Conservation (phyloP, 1,140 invertebrate species). For the Lordiphosa clarofinis region DNA sequence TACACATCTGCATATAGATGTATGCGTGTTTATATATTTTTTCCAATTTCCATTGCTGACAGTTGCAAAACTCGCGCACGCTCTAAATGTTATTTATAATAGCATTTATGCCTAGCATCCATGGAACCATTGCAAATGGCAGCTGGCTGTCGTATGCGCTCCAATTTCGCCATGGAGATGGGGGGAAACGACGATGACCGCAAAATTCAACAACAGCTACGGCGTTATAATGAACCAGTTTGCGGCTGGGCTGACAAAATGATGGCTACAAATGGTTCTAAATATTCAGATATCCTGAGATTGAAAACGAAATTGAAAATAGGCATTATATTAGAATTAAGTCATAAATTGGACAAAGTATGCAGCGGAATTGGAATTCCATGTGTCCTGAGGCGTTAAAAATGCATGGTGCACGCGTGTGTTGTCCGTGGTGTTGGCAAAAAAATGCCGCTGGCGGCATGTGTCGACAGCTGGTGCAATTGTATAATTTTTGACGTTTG, state of each 20-base stretch:
- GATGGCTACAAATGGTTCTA: constrained; percentile 20
- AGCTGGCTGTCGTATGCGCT: constrained; percentile 48
- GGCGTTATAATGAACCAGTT: constrained; percentile 68
- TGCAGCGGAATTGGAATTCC: constrained; percentile 6
- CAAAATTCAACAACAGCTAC: constrained; percentile 66
- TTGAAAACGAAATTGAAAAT: constrained; percentile 61
- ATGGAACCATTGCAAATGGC: constrained; percentile 66
- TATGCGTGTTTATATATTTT: constrained; percentile 9
- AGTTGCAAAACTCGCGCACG: constrained; percentile 61
- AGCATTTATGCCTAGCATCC: constrained; percentile 69
- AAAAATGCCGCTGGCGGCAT: constrained; percentile 55
- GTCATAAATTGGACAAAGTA: constrained; percentile 47
- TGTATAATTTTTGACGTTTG: constrained; percentile 60
- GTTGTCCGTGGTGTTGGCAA: constrained; percentile 39
- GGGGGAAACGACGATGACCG: constrained; percentile 25
- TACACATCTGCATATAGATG: constrained; percentile 1
- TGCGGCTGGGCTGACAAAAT: constrained; percentile 26
- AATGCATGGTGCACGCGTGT: constrained; percentile 44
- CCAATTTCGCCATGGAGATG: constrained; percentile 43
- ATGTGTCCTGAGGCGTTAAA: constrained; percentile 58
- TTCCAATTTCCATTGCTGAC: constrained; percentile 73
- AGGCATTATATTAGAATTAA: constrained; percentile 70
- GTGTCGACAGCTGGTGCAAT: constrained; percentile 65
- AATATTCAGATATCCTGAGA: constrained; percentile 28
- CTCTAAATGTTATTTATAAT: constrained; percentile 75